These are phyloP conservation scores for Fulmarus glacialis DNA, from an alignment of 2,113 vertebrate species.

Conservation along the genomic window DNA sequence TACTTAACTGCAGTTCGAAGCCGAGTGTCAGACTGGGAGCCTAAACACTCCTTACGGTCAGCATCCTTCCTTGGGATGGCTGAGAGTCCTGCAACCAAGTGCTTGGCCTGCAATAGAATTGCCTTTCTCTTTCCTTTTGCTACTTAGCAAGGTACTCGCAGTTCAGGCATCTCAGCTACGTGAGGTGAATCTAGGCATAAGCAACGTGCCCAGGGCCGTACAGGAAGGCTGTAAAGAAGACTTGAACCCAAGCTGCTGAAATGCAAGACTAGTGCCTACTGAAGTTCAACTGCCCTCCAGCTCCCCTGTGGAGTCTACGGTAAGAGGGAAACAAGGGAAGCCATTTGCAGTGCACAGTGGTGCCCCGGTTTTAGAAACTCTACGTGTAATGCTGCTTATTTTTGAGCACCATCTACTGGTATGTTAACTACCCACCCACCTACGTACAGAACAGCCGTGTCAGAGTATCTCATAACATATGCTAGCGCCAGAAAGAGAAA, in stretches of 20 bases:
- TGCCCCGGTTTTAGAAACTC: background rate
- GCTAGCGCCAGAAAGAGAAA: background rate
- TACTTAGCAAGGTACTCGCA: background rate
- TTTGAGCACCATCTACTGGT: background rate
- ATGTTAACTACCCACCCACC: background rate
- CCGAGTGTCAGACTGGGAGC: background rate
- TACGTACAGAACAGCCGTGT: accelerated
- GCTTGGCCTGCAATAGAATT: background rate
- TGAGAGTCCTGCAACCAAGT: background rate
- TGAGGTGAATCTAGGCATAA: background rate
- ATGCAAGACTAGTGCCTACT: background rate
- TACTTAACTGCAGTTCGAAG: background rate
- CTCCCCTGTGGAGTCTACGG: background rate
- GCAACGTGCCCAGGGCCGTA: background rate
- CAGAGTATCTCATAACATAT: background rate
- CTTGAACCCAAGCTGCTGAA: background rate
- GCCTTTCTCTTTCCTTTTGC: background rate
- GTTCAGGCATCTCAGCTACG: background rate
- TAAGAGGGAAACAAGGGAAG: background rate
- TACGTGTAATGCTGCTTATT: background rate
- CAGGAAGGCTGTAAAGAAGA: background rate
- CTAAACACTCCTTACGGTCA: background rate
- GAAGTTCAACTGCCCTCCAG: background rate
- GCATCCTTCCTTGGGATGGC: background rate
- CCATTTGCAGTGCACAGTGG: background rate